A percentile compares a stretch with the other conserved stretches of the same genome.
Evolutionary conservation across 2,113 vertebrate species (phyloP).

Genomic region (Gymnarchus niloticus): DNA sequence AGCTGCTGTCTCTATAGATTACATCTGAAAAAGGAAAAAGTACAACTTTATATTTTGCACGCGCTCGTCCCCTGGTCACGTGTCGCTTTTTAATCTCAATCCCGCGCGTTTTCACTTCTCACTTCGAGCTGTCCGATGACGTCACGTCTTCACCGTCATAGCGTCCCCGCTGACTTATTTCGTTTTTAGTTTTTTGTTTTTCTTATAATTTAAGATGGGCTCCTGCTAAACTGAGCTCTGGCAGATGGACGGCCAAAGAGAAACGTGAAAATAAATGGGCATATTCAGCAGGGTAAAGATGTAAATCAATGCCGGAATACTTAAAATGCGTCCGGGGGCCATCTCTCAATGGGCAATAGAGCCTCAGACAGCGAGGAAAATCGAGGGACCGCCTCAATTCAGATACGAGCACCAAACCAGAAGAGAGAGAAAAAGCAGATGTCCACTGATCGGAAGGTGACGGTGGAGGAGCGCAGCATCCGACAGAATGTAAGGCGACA

Average conservation of each 20-base stretch:
- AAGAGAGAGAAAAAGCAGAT: constrained; percentile 43
- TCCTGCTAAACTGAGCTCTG: neutral
- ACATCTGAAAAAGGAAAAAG: neutral
- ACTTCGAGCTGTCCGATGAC: too few relatives aligned
- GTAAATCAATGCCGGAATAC: neutral
- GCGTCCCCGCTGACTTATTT: too few relatives aligned
- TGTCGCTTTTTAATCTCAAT: neutral
- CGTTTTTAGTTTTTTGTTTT: neutral
- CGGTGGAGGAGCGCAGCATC: neutral
- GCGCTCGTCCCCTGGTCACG: neutral
- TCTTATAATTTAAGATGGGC: neutral
- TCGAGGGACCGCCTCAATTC: constrained; percentile 60
- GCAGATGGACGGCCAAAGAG: neutral
- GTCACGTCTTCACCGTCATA: too few relatives aligned
- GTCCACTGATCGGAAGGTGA: neutral
- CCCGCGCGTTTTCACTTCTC: too few relatives aligned
- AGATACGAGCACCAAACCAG: constrained; percentile 38
- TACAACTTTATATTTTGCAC: neutral
- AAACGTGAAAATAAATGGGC: neutral
- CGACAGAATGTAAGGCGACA: constrained; percentile 43
- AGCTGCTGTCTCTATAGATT: neutral
- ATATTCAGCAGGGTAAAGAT: neutral
- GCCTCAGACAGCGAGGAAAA: constrained; percentile 60
- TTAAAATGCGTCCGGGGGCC: constrained; percentile 17
- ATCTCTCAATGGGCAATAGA: constrained; percentile 27